Base-by-base conservation (phyloP, 2,797 vertebrate genomes). In the Microctenopoma steveboyesi region DNA sequence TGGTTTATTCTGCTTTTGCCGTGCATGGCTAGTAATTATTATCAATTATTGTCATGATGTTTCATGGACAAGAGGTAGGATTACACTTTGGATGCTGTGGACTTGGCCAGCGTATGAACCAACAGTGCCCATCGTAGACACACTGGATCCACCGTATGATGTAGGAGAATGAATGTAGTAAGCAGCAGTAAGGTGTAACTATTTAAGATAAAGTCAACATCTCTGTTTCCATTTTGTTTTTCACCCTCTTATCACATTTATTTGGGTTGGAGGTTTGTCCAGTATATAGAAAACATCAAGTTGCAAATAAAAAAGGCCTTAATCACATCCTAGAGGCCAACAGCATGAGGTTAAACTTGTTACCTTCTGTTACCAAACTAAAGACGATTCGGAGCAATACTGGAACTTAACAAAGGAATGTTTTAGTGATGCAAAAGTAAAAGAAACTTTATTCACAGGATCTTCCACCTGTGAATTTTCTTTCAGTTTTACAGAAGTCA, bases 1-100 rank as follows among this genome's bases (percentile, higher is more conserved):
- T 72, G 45, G 51, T 86, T 81, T 82, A 76, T 85, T 91, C 88
- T 68, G 71, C 74, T 77, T 77, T 78, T n/a, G 43, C 84, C 52
- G 64, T 74, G 67, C 60, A 76, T 60, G 58, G 71, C 54, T 49
- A 64, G 54, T 78, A 80, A 89, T 87, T 88, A 78, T 88, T 80
- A 76, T 61, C 61, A 67, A 67, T 83, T 83, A 72, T 84, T 82
- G 79, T 81, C 77, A 75, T 67, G 40, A 43, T 67, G 55, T 74
- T 65, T 75, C 45, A 70, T 76, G 63, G 57, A 63, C 56, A 75
- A 52, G 61, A 76, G 58, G 58, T 56, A 63, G 57, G 60, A 22
- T 27, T 64, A 16, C 5, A 52, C 40, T 61, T 22, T 5, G 5
- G 22, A 40, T 45, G 30, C 22, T 22, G 37, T 47, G 7, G 57